Conservation (phyloP, 2,113 vertebrate species). For the Percopsis transmontana region DNA sequence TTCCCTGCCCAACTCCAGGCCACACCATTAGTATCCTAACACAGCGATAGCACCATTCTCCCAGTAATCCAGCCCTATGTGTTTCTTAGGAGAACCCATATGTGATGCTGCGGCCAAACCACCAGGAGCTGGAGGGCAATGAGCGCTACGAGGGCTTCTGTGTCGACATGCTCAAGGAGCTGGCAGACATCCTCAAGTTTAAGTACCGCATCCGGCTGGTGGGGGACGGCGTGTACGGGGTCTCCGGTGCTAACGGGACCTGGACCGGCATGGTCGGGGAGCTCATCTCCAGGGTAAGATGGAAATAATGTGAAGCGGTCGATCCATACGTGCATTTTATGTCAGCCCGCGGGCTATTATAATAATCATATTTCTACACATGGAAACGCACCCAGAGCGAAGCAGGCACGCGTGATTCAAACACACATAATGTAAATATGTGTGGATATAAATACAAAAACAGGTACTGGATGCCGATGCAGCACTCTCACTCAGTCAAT, state of each 20-base stretch:
- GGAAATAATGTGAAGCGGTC: neutral
- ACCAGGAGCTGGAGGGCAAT: constrained; percentile 93
- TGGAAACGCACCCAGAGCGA: too few relatives aligned
- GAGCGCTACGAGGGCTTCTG: constrained; percentile 97
- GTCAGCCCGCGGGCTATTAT: neutral
- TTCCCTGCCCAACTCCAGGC: too few relatives aligned
- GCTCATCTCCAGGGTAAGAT: constrained; percentile 91
- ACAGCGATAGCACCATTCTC: too few relatives aligned
- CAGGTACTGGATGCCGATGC: too few relatives aligned
- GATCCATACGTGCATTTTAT: neutral
- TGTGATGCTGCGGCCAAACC: constrained; percentile 93
- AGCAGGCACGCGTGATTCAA: too few relatives aligned
- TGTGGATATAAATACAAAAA: too few relatives aligned
- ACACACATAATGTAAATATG: too few relatives aligned
- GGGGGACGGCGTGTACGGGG: constrained; percentile 89
- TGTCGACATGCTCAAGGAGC: constrained; percentile 96
- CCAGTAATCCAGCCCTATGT: constrained; percentile 60
- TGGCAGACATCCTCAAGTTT: constrained; percentile 93
- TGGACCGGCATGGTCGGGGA: constrained; percentile 99
- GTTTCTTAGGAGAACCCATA: constrained; percentile 97
- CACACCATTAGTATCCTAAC: too few relatives aligned
- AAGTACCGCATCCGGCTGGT: constrained; percentile 96
- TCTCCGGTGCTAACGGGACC: constrained; percentile 89
- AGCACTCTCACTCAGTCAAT: too few relatives aligned
- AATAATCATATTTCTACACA: neutral